phyloP scores from a whole-genome alignment of 1,140 invertebrate genomes.

The Drosophila prosaltans region DNA sequence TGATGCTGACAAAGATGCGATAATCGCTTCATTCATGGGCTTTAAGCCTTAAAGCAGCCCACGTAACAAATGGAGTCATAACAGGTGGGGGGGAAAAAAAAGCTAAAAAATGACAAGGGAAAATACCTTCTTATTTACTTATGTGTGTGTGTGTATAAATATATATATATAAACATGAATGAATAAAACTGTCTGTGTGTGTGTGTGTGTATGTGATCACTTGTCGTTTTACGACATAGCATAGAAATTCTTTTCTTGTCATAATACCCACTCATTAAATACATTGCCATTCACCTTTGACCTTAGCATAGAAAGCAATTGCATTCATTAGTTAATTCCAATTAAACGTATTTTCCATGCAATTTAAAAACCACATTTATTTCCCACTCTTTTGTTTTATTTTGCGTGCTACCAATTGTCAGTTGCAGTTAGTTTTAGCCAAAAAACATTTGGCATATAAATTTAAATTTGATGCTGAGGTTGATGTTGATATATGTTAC shows the following conservation, averaged over 20 bases:
- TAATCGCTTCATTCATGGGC: slow-evolving; percentile 55
- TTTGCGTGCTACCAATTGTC: slow-evolving; percentile 5
- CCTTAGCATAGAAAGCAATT: no score
- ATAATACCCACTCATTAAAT: no score
- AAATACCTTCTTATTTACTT: slow-evolving; percentile 11
- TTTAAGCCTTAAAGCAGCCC: slow-evolving; percentile 49
- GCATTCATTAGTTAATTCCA: no score
- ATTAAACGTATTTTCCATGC: no score
- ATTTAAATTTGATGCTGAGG: slow-evolving; percentile 46
- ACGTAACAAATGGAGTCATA: slow-evolving; percentile 43
- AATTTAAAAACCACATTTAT: no score
- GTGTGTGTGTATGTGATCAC: neutral
- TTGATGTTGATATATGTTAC: slow-evolving; percentile 6
- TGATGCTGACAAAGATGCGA: slow-evolving; percentile 54
- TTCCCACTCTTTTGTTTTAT: no score
- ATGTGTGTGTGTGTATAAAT: neutral
- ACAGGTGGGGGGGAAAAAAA: slow-evolving; percentile 13
- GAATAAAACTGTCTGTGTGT: slow-evolving; percentile 9
- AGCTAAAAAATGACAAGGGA: neutral
- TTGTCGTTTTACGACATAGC: neutral
- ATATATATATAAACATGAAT: no score
- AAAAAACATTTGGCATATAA: slow-evolving; percentile 31
- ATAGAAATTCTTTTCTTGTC: no score
- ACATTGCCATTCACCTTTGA: no score
- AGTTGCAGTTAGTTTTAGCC: slow-evolving; percentile 25